These are phyloP conservation scores for Wasmannia auropunctata DNA, from an alignment of 1,140 invertebrate genomes.

Conservation along the genomic window DNA sequence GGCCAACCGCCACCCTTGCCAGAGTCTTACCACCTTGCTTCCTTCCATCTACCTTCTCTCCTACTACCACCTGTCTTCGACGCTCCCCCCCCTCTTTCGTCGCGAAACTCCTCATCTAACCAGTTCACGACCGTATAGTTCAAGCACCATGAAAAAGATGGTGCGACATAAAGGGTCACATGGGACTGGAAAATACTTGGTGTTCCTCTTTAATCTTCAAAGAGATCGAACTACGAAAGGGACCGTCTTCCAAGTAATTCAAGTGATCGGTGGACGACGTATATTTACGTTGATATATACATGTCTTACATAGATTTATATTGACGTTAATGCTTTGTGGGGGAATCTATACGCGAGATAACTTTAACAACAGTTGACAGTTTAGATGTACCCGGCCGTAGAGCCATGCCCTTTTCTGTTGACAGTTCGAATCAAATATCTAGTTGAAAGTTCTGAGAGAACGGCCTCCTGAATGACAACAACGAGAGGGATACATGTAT, in stretches of 20 bases:
- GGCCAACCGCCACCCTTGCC: constrained; percentile 71
- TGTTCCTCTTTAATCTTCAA: constrained; percentile 76
- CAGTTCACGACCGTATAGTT: constrained; percentile 49
- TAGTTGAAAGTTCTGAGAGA: constrained; percentile 20
- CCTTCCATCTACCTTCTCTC: constrained; percentile 65
- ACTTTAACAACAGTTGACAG: not conserved
- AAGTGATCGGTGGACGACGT: not conserved
- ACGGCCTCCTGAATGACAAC: constrained; percentile 16
- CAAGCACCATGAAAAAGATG: constrained; percentile 65
- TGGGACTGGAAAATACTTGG: constrained; percentile 74
- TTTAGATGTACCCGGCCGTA: not conserved
- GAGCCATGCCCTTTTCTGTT: not conserved
- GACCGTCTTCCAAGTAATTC: not conserved
- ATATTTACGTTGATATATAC: not conserved
- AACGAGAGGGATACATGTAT: constrained; percentile 54
- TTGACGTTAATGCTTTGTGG: not conserved
- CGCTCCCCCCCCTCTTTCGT: not conserved
- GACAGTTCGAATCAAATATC: not conserved
- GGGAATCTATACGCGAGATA: not conserved
- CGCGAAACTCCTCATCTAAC: constrained; percentile 14
- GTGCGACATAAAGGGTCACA: constrained; percentile 67
- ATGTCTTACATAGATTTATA: not conserved
- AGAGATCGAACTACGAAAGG: constrained; percentile 59
- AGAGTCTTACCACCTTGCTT: constrained; percentile 75
- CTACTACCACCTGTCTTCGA: constrained; percentile 60